phyloP scores from a whole-genome alignment of 1,140 invertebrate genomes.

The Zaprionus camerounensis region DNA sequence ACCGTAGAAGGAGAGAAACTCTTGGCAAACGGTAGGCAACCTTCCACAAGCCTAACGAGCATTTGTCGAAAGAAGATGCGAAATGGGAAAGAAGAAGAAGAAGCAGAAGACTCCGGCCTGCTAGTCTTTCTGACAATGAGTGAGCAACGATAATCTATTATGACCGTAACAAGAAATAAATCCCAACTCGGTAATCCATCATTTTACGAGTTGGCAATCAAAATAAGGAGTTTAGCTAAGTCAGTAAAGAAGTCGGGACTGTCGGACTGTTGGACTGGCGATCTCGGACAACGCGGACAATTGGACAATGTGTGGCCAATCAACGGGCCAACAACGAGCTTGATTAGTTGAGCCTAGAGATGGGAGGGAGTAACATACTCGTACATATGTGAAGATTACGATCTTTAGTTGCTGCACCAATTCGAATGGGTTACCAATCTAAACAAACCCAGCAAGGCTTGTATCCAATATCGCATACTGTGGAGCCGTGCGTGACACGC shows the following conservation, averaged over 20 bases:
- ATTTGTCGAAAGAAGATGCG: conserved; percentile 48
- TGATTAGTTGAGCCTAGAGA: conserved; percentile 8
- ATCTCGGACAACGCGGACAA: conserved; percentile 20
- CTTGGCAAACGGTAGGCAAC: conserved; percentile 53
- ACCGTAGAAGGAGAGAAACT: not conserved
- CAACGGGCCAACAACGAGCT: conserved; percentile 48
- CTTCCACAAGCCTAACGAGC: conserved; percentile 57
- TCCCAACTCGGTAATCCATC: conserved; percentile 80
- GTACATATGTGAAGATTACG: too few species aligned
- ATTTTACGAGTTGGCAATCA: conserved; percentile 78
- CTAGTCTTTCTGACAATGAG: conserved; percentile 63
- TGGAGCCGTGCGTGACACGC: conserved; percentile 16
- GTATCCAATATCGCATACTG: not conserved
- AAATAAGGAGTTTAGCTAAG: conserved; percentile 79
- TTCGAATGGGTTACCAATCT: too few species aligned
- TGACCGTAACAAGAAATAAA: conserved; percentile 79
- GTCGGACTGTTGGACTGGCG: not conserved
- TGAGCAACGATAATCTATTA: conserved; percentile 80
- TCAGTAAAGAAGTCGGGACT: conserved; percentile 30
- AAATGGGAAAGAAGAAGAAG: conserved; percentile 8
- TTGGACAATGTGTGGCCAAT: conserved; percentile 54
- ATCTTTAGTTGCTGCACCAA: too few species aligned
- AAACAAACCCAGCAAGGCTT: not conserved
- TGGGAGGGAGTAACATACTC: not conserved
- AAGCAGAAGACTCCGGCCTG: not conserved